phyloP scores from a whole-genome alignment of 2,888 invertebrate species.

The Adelognathus sp. region DNA sequence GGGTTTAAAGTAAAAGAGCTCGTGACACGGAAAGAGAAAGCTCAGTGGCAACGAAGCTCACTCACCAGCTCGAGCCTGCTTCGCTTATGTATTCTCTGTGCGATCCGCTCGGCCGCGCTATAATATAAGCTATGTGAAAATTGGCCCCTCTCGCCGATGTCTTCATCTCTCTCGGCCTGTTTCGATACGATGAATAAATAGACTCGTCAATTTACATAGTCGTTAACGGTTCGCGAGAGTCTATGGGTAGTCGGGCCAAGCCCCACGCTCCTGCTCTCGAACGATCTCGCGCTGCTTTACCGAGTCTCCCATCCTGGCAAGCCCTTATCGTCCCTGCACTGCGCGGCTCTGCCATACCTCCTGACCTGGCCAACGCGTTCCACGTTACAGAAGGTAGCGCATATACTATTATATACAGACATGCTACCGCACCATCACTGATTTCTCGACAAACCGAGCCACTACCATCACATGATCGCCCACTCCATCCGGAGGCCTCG shows the following conservation, averaged over 20 bases:
- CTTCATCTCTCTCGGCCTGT: slow-evolving; percentile 69
- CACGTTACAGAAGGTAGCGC: slow-evolving; percentile 39
- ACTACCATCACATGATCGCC: slow-evolving; percentile 41
- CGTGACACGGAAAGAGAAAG: slow-evolving; percentile 50
- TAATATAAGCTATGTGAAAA: slow-evolving; percentile 58
- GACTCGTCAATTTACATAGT: slow-evolving; percentile 79
- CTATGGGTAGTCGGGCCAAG: slow-evolving; percentile 1
- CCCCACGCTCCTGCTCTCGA: slow-evolving; percentile 8
- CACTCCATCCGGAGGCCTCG: slow-evolving; percentile 42
- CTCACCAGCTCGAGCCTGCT: not conserved
- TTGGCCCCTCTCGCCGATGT: slow-evolving; percentile 72
- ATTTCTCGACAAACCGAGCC: slow-evolving; percentile 46
- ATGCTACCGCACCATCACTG: slow-evolving; percentile 55
- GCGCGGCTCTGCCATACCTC: slow-evolving; percentile 70
- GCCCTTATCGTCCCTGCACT: slow-evolving; percentile 74
- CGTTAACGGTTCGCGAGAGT: slow-evolving; percentile 71
- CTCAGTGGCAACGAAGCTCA: slow-evolving; percentile 36
- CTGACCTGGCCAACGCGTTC: slow-evolving; percentile 74
- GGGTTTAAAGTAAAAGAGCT: slow-evolving; percentile 34
- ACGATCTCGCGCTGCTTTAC: slow-evolving; percentile 14
- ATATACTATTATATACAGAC: no score
- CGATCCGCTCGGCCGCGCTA: not conserved
- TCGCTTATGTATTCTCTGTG: slow-evolving; percentile 22
- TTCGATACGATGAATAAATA: slow-evolving; percentile 77
- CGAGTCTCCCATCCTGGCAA: slow-evolving; percentile 68